Conservation (phyloP, 2,797 vertebrate genomes). For the Sarcoramphus papa region DNA sequence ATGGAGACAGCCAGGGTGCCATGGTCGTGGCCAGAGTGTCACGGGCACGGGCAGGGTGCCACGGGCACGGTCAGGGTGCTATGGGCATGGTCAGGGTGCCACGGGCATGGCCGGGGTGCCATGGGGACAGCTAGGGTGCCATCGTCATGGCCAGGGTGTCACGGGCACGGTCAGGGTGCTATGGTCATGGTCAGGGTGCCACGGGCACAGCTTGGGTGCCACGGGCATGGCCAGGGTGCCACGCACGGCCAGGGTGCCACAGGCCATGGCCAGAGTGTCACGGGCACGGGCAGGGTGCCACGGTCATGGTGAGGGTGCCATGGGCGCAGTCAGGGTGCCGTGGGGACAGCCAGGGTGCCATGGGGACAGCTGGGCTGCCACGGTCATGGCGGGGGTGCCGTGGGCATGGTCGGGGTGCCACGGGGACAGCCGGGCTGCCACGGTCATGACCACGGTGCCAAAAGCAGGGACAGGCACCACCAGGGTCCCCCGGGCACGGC, state of each 20-base stretch:
- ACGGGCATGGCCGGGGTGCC: accelerated
- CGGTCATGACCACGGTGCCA: accelerated
- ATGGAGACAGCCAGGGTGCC: no score
- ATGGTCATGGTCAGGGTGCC: accelerated
- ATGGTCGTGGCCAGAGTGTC: background rate
- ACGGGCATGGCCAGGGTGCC: accelerated
- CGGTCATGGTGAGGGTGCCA: background rate
- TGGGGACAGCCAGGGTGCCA: accelerated
- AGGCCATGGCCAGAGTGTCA: no score
- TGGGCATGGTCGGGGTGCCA: accelerated
- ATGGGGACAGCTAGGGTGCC: accelerated
- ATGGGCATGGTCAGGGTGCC: accelerated
- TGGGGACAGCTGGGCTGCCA: accelerated
- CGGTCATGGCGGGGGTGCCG: accelerated
- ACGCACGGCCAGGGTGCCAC: accelerated
- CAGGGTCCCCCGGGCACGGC: background rate
- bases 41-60: accelerated
- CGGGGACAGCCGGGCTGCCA: accelerated
- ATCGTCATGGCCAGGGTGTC: accelerated
- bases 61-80: accelerated
- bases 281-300: accelerated
- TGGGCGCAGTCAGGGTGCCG: accelerated
- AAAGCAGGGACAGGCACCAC: accelerated
- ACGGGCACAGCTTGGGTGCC: accelerated
- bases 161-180: accelerated